Evolutionary conservation across 2,797 vertebrate genomes (phyloP), one percentile per base, ranked within the genome.

Genomic region (Myotis daubentonii): DNA sequence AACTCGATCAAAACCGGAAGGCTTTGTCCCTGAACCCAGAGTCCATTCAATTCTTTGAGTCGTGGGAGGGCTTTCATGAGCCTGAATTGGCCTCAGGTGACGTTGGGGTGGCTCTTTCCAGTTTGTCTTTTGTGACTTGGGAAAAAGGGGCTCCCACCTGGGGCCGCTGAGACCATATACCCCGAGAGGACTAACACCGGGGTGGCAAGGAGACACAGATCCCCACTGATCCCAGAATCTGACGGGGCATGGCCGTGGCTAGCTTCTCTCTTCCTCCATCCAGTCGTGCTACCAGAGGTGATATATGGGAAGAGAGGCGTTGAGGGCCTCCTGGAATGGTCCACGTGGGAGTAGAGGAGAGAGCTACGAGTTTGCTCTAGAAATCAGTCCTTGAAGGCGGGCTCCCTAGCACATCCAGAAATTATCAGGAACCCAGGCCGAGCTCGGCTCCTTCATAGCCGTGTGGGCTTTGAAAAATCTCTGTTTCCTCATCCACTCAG

Each of bases 401-500:
- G 41, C 36, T 79, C 22, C 6, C 38, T 30, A 23, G 53, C 19
- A 4, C 3, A 13, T 3, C 47, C 47, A 25, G 25, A 0, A 33
- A 1, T 72, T 17, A 25, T 9, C n/a, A 19, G 74, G 30, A 66
- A 11, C 9, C 22, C 33, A 30, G 51, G 25, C 25, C 3, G 0
- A 25, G 23, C 30, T n/a, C 65, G 57, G 75, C n/a, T 4, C 1
- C 28, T 53, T 47, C 4, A 19, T 16, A 22, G 33, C 28, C 82
- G 74, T 38, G 74, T 38, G 22, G 70, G 33, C 51, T 66, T 76
- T 71, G 25, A 30, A 28, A 28, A 38, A 15, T 6, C 33, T 72
- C 79, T 62, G 70, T 96, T 96, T 96, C 72, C 82, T 96, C 78
- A 53, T 95, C 60, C 87, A 8, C 78, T 17, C 91, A 91, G 20